Percentiles rank a stretch among this genome's conserved stretches.
phyloP scores from a whole-genome alignment of 2,113 vertebrate species.

The Dissostichus mawsoni region DNA sequence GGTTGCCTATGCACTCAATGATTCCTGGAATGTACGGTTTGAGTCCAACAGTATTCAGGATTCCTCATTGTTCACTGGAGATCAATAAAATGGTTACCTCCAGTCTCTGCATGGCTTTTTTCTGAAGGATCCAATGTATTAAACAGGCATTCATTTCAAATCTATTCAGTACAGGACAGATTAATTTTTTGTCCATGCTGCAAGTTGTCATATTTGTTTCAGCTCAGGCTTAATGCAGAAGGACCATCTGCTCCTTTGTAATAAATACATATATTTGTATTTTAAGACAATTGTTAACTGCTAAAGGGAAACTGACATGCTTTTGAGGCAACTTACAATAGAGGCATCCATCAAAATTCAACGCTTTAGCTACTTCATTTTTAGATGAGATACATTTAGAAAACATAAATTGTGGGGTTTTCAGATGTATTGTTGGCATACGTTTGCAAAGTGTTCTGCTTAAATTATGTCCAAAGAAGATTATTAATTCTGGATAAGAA shows the following conservation, averaged over 20 bases:
- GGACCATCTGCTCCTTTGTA: not conserved
- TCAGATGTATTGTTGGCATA: conserved; percentile 16
- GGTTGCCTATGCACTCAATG: not conserved
- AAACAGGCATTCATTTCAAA: not conserved
- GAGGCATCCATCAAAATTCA: conserved; percentile 31
- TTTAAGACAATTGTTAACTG: not conserved
- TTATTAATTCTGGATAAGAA: conserved; percentile 1
- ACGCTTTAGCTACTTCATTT: conserved; percentile 28
- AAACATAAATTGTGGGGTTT: conserved; percentile 8
- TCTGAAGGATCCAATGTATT: not conserved
- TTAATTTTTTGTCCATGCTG: not conserved
- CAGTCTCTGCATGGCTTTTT: not conserved
- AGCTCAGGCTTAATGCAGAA: not conserved
- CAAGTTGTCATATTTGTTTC: not conserved
- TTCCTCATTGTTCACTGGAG: not conserved
- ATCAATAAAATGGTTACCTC: not conserved
- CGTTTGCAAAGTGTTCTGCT: conserved; percentile 8
- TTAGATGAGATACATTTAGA: conserved; percentile 47
- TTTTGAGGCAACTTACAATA: conserved; percentile 20
- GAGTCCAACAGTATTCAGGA: not conserved
- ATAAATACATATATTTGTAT: conserved; percentile 10
- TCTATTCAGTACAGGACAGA: not conserved
- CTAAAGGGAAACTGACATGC: conserved; percentile 9
- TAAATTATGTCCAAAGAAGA: conserved; percentile 12
- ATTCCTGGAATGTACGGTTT: conserved; percentile 1